Percentiles rank a stretch among this genome's conserved stretches.
These are phyloP conservation scores for Ceratothoa steindachneri DNA, from an alignment of 2,888 invertebrate species.

Conservation along the genomic window DNA sequence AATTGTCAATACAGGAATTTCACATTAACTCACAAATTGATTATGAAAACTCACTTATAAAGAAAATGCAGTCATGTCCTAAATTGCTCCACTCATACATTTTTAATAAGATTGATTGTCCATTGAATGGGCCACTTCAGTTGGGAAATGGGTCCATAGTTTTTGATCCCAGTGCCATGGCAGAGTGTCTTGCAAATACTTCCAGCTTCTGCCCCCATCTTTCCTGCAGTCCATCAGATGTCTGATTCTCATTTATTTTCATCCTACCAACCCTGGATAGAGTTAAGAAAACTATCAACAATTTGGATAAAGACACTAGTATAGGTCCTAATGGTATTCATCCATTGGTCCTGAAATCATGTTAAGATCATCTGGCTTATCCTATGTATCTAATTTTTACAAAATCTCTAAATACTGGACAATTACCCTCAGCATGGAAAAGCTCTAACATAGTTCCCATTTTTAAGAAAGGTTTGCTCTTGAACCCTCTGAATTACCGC, in stretches of 20 bases:
- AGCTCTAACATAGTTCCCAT: background rate
- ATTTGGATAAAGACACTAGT: background rate
- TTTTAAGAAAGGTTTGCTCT: conserved; percentile 3
- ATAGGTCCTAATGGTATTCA: background rate
- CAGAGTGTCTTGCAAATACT: background rate
- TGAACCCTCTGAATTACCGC: conserved; percentile 5
- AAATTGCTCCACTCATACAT: background rate
- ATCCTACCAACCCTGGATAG: too few species aligned
- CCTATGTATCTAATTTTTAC: background rate
- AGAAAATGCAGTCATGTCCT: background rate
- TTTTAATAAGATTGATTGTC: background rate
- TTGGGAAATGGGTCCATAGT: background rate
- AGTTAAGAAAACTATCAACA: too few species aligned
- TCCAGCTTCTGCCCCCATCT: too few species aligned
- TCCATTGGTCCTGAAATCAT: background rate
- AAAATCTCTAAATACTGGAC: background rate
- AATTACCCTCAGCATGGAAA: conserved; percentile 4
- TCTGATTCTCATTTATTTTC: too few species aligned
- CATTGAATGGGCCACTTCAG: background rate
- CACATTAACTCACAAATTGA: background rate
- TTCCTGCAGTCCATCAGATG: too few species aligned
- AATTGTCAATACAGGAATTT: background rate
- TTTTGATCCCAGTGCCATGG: background rate
- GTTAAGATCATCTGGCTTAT: background rate
- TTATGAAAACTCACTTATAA: background rate